A percentile compares a stretch with the other conserved stretches of the same genome.
Evolutionary conservation across 2,888 invertebrate species (phyloP).

Genomic region (Phasia obesa): DNA sequence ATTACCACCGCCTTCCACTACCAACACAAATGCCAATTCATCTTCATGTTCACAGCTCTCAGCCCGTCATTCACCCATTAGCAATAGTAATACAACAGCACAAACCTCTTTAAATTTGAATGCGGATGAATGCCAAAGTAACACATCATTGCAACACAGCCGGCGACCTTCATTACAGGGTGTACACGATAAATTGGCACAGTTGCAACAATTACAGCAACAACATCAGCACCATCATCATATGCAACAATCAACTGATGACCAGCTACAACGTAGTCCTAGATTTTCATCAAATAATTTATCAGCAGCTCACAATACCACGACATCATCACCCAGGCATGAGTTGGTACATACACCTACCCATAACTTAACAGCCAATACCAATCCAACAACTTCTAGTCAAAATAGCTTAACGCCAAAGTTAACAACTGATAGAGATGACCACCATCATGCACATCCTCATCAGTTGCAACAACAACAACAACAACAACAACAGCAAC

Average conservation of each 20-base stretch:
- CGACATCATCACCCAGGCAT: conserved; percentile 67
- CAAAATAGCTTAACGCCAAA: conserved; percentile 71
- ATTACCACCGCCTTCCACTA: conserved; percentile 40
- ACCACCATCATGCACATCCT: conserved; percentile 70
- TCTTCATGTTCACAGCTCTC: conserved; percentile 40
- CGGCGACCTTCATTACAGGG: conserved; percentile 78
- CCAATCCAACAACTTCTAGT: conserved; percentile 64
- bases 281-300: conserved; percentile 77
- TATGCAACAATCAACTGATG: conserved; percentile 73
- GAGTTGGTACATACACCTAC: conserved; percentile 63
- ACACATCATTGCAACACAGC: conserved; percentile 62
- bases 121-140: conserved; percentile 59
- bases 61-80: conserved; percentile 57
- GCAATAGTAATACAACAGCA: conserved; percentile 40
- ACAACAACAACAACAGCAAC: conserved; percentile 60
- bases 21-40: conserved; percentile 41
- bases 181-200: conserved; percentile 79
- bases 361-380: conserved; percentile 53
- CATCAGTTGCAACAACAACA: conserved; percentile 70
- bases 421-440: conserved; percentile 72
- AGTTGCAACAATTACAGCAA: conserved; percentile 74
- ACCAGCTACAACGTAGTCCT: conserved; percentile 74
- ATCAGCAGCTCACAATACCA: conserved; percentile 76
- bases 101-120: conserved; percentile 44
- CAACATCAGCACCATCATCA: conserved; percentile 73